These are phyloP conservation scores for Orthosia incerta DNA, from an alignment of 2,888 invertebrate species.

Conservation along the genomic window DNA sequence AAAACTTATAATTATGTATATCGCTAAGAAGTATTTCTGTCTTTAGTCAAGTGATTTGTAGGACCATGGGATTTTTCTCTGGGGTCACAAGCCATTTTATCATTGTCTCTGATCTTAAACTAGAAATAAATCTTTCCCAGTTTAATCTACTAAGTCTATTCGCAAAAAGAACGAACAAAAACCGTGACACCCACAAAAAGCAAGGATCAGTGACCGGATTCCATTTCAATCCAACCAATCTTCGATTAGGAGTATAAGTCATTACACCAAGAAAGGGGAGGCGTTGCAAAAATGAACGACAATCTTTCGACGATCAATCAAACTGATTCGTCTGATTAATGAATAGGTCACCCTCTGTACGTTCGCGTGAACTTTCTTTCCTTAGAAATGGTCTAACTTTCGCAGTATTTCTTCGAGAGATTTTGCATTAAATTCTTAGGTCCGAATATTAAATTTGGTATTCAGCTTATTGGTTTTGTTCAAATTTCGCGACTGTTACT, in stretches of 20 bases:
- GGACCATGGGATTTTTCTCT: neutral
- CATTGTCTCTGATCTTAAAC: neutral
- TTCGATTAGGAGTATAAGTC: constrained; percentile 59
- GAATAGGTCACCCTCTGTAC: constrained; percentile 53
- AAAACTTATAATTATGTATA: neutral
- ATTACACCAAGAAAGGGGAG: constrained; percentile 58
- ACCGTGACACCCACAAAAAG: constrained; percentile 32
- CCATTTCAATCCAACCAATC: constrained; percentile 52
- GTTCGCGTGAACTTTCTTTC: constrained; percentile 51
- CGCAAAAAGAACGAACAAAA: constrained; percentile 10
- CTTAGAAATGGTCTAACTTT: constrained; percentile 60
- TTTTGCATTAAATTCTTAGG: constrained; percentile 60
- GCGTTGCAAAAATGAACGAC: constrained; percentile 63
- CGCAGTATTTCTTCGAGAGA: constrained; percentile 61
- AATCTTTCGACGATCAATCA: constrained; percentile 65
- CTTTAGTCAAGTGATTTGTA: too few relatives aligned
- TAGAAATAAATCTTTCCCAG: neutral
- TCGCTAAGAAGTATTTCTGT: neutral
- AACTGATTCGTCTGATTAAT: constrained; percentile 66
- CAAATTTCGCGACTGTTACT: constrained; percentile 50
- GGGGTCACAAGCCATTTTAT: neutral
- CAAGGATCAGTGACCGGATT: constrained; percentile 48
- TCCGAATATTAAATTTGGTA: constrained; percentile 65
- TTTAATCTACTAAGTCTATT: neutral
- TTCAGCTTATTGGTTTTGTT: constrained; percentile 66